Evolutionary conservation across 2,113 vertebrate species (phyloP).

Genomic region (Podilymbus podiceps): DNA sequence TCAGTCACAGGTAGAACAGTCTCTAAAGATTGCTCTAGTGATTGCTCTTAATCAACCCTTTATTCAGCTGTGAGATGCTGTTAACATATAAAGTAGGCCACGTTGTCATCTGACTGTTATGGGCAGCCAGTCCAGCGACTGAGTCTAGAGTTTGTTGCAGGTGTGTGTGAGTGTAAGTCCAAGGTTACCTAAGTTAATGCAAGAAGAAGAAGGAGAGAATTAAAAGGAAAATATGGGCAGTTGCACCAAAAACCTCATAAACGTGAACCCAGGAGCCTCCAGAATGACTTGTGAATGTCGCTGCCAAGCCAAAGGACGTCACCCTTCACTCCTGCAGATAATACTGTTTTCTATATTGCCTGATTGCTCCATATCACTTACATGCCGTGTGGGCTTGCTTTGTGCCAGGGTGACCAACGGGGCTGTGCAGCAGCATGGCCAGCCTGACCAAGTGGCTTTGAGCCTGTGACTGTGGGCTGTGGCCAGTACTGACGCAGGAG

Average conservation of each 20-base stretch:
- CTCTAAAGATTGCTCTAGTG: neutral
- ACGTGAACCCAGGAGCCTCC: neutral
- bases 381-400: neutral
- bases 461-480: fast-evolving
- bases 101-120: neutral
- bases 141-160: neutral
- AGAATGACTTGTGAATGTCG: neutral
- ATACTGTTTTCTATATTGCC: neutral
- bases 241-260: neutral
- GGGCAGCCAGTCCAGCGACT: neutral
- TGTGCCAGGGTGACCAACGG: neutral
- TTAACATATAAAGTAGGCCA: constrained; percentile 11
- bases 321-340: neutral
- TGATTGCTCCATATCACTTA: neutral
- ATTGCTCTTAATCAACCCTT: constrained; percentile 38
- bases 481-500: neutral
- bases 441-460: neutral
- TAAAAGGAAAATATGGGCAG: neutral
- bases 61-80: neutral
- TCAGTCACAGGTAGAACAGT: constrained; percentile 4
- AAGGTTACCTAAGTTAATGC: neutral
- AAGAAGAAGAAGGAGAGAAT: neutral
- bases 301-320: neutral
- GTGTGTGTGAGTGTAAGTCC: neutral
- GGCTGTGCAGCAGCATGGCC: neutral